Percentiles rank a stretch among this genome's conserved stretches.
Evolutionary conservation across 2,888 invertebrate species (phyloP).

Genomic region (Platypus cylindrus): DNA sequence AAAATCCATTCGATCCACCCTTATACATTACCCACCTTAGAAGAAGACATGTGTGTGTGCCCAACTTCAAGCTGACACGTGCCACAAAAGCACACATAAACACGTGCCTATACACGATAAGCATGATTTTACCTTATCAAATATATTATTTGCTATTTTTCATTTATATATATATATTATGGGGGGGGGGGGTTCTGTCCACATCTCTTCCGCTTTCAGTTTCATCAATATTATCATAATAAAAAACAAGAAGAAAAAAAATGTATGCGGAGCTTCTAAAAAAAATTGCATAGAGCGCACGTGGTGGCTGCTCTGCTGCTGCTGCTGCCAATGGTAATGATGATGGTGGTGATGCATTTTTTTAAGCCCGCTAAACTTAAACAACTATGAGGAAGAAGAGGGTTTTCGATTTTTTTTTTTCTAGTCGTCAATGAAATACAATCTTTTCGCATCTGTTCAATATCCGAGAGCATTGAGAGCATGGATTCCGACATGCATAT

Average conservation of each 20-base stretch:
- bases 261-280: slow-evolving; percentile 10
- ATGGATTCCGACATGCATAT: not conserved
- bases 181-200: slow-evolving; percentile 2
- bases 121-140: too few species aligned
- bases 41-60: slow-evolving; percentile 12
- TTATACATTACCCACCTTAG: slow-evolving; percentile 6
- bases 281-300: slow-evolving; percentile 12
- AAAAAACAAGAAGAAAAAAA: slow-evolving; percentile 11
- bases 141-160: slow-evolving; percentile 11
- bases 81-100: too few species aligned
- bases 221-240: slow-evolving; percentile 7
- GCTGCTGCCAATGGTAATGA: slow-evolving; percentile 14
- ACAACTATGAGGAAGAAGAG: slow-evolving; percentile 11
- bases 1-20: slow-evolving; percentile 12
- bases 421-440: slow-evolving; percentile 16
- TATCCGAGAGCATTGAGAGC: slow-evolving; percentile 3
- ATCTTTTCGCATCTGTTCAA: slow-evolving; percentile 21
- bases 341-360: too few species aligned
- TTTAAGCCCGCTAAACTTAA: slow-evolving; percentile 6
- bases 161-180: too few species aligned
- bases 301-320: slow-evolving; percentile 6
- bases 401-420: slow-evolving; percentile 13
- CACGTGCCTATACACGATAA: too few species aligned
- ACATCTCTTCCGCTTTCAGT: slow-evolving; percentile 9
- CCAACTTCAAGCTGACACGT: slow-evolving; percentile 11